phyloP scores from a whole-genome alignment of 2,888 invertebrate species.

The Electrophaes corylata region DNA sequence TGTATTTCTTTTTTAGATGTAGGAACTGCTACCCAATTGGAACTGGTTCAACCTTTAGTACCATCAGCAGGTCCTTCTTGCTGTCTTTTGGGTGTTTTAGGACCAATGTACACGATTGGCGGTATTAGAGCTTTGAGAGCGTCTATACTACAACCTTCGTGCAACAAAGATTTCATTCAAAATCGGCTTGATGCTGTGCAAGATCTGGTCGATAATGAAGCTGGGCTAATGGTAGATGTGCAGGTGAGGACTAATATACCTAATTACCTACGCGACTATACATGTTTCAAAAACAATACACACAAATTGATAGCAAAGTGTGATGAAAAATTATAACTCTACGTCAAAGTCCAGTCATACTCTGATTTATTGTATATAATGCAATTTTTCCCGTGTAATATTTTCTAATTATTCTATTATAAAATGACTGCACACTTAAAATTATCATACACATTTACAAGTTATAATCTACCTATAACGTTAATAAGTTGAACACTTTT shows the following conservation, averaged over 20 bases:
- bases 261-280: no score
- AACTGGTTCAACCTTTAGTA: slow-evolving; percentile 86
- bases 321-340: no score
- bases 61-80: slow-evolving; percentile 73
- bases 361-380: no score
- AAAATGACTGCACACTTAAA: no score
- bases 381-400: no score
- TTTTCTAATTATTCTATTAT: no score
- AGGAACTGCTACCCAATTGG: slow-evolving; percentile 91
- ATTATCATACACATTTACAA: no score
- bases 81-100: slow-evolving; percentile 73
- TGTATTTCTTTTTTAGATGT: slow-evolving; percentile 85
- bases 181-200: slow-evolving; percentile 89
- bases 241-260: slow-evolving; percentile 73
- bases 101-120: slow-evolving; percentile 80
- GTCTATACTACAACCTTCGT: slow-evolving; percentile 91
- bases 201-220: slow-evolving; percentile 88
- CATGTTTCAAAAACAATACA: no score
- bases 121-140: slow-evolving; percentile 92
- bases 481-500: no score
- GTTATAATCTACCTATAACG: no score
- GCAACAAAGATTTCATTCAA: slow-evolving; percentile 86
- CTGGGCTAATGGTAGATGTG: slow-evolving; percentile 85
- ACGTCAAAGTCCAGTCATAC: no score
- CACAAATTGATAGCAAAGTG: no score